A percentile compares a stretch with the other conserved stretches of the same genome.
These are phyloP conservation scores for Choristoneura fumiferana DNA, from an alignment of 1,140 invertebrate genomes.

Conservation along the genomic window DNA sequence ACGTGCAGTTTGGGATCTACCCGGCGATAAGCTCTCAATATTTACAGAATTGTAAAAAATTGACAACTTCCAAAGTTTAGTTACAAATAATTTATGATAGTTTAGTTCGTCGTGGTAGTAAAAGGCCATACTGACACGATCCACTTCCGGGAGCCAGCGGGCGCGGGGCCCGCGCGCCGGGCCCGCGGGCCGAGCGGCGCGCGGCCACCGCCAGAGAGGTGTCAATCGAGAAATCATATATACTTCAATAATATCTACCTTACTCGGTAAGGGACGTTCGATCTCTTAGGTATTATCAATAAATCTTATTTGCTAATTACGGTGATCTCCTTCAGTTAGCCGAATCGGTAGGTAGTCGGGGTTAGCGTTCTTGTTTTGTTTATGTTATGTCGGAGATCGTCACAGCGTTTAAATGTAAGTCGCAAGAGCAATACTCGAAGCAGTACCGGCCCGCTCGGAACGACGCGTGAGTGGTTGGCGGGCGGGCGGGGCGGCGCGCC, in stretches of 20 bases:
- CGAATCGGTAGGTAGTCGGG: conserved; percentile 43
- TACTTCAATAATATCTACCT: conserved; percentile 73
- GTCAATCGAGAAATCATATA: conserved; percentile 70
- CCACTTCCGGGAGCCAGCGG: neutral
- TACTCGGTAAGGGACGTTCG: conserved; percentile 78
- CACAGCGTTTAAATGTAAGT: conserved; percentile 43
- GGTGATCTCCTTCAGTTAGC: conserved; percentile 63
- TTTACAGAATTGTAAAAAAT: conserved; percentile 77
- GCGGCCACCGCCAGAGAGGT: conserved; percentile 56
- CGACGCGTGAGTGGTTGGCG: conserved; percentile 22
- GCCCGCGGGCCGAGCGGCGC: conserved; percentile 31
- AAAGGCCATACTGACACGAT: conserved; percentile 60
- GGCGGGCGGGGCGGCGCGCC: conserved; percentile 30
- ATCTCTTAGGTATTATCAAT: conserved; percentile 74
- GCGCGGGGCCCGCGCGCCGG: no score
- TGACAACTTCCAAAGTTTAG: conserved; percentile 73
- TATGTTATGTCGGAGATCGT: conserved; percentile 41
- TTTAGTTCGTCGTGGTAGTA: conserved; percentile 64
- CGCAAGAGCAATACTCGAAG: conserved; percentile 60
- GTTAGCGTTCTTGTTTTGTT: conserved; percentile 17
- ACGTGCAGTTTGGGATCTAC: conserved; percentile 63
- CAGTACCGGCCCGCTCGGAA: conserved; percentile 64
- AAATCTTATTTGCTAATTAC: conserved; percentile 73
- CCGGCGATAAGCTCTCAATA: conserved; percentile 74
- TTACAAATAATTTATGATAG: conserved; percentile 69